These are phyloP conservation scores for Sarcophaga subvicina DNA, from an alignment of 2,888 invertebrate genomes.

Conservation along the genomic window DNA sequence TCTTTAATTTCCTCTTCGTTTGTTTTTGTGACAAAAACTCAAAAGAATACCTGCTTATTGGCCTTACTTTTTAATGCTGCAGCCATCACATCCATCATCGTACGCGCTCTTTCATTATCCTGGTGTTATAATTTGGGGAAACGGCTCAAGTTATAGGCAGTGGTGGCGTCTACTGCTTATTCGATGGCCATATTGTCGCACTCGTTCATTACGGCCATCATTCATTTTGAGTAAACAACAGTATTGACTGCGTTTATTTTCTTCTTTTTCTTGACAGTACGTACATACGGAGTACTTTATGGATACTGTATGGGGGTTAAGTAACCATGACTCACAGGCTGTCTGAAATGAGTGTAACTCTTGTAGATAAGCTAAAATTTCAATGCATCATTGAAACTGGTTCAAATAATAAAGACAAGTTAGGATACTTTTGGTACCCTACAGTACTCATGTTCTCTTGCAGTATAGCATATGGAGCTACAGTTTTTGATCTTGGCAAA, in stretches of 20 bases:
- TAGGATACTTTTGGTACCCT: not conserved
- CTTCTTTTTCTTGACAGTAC: not conserved
- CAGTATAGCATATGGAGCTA: not conserved
- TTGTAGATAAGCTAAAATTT: slow-evolving; percentile 35
- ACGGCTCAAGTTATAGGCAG: slow-evolving; percentile 1
- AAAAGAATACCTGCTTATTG: not conserved
- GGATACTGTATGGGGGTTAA: slow-evolving; percentile 13
- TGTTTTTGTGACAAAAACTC: slow-evolving; percentile 5
- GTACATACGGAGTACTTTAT: slow-evolving; percentile 19
- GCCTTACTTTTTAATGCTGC: slow-evolving; percentile 5
- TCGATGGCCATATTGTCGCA: slow-evolving; percentile 52
- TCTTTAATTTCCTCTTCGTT: slow-evolving; percentile 5
- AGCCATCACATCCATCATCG: slow-evolving; percentile 65
- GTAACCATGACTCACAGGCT: slow-evolving; percentile 57
- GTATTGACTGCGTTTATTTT: slow-evolving; percentile 25
- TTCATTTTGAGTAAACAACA: slow-evolving; percentile 54
- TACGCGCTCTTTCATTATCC: slow-evolving; percentile 60
- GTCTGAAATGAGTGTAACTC: slow-evolving; percentile 39
- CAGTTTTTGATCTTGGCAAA: not conserved
- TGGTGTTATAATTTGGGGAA: slow-evolving; percentile 39
- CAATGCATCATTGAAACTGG: slow-evolving; percentile 40
- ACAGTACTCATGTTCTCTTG: not conserved
- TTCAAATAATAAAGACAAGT: slow-evolving; percentile 7
- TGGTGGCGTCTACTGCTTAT: slow-evolving; percentile 54
- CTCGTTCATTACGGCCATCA: slow-evolving; percentile 62